Conservation (phyloP, 2,888 invertebrate species). For the Drosophila emarginata region DNA sequence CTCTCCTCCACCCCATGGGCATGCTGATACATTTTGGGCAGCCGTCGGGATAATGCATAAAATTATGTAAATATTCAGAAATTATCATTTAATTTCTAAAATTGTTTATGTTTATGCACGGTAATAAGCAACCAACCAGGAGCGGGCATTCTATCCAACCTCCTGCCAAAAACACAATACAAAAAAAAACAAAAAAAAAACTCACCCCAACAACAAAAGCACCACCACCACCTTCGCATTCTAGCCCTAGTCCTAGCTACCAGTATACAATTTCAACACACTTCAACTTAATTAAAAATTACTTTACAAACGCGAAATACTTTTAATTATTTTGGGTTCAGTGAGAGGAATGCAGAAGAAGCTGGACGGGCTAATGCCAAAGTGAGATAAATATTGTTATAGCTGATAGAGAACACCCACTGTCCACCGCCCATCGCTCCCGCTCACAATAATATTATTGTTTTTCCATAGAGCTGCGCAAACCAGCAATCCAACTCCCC, state of each 20-base stretch:
- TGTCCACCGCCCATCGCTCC: background rate
- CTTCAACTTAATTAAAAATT: conserved; percentile 77
- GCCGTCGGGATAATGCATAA: conserved; percentile 66
- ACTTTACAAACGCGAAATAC: conserved; percentile 76
- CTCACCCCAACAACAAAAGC: conserved; percentile 1
- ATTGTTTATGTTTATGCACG: conserved; percentile 74
- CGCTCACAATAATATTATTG: conserved; percentile 2
- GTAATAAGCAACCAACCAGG: conserved; percentile 64
- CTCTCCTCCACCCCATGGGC: background rate
- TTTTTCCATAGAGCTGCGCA: background rate
- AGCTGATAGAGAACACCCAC: conserved; percentile 3
- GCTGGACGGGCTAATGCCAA: conserved; percentile 19
- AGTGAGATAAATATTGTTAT: conserved; percentile 15
- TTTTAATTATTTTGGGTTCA: conserved; percentile 76
- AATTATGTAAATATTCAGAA: conserved; percentile 72
- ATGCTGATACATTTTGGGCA: conserved; percentile 1
- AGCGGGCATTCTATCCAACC: background rate
- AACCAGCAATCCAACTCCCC: background rate
- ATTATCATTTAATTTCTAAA: conserved; percentile 74
- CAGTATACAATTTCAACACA: conserved; percentile 56
- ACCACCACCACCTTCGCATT: background rate
- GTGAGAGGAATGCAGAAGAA: conserved; percentile 68
- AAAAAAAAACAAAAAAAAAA: background rate
- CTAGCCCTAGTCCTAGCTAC: background rate
- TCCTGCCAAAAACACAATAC: background rate